A percentile compares a stretch with the other conserved stretches of the same genome.
These are phyloP conservation scores for Monochamus alternatus DNA, from an alignment of 2,888 invertebrate genomes.

Conservation along the genomic window DNA sequence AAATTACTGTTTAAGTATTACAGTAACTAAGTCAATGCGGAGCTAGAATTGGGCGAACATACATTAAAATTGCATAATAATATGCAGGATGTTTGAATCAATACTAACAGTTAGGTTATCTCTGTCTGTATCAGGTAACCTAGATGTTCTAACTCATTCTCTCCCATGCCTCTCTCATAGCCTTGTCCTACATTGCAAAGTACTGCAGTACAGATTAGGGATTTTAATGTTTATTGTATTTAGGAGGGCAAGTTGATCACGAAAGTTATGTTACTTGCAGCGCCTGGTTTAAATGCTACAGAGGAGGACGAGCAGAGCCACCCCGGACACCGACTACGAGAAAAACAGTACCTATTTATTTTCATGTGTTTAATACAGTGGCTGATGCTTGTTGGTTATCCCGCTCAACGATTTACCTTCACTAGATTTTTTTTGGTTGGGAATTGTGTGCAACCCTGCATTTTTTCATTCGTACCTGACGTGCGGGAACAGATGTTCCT, in stretches of 20 bases:
- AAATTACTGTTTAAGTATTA: constrained; percentile 36
- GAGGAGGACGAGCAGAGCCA: constrained; percentile 63
- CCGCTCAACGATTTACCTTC: constrained; percentile 72
- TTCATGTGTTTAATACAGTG: constrained; percentile 72
- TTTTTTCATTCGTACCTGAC: constrained; percentile 33
- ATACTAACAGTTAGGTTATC: constrained; percentile 68
- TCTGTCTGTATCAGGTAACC: constrained; percentile 66
- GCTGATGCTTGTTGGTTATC: constrained; percentile 73
- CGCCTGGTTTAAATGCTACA: constrained; percentile 66
- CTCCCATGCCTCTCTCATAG: constrained; percentile 65
- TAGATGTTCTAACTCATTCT: constrained; percentile 67
- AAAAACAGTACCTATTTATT: constrained; percentile 72
- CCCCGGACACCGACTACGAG: constrained; percentile 63
- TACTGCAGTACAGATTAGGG: constrained; percentile 66
- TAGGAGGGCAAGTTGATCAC: constrained; percentile 69
- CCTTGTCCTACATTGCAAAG: constrained; percentile 71
- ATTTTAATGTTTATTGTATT: constrained; percentile 62
- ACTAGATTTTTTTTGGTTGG: constrained; percentile 71
- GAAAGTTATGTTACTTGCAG: constrained; percentile 71
- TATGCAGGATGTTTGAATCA: constrained; percentile 70
- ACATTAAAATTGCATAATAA: constrained; percentile 65
- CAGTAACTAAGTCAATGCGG: constrained; percentile 38
- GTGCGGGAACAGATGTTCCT: constrained; percentile 27
- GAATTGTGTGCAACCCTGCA: constrained; percentile 68
- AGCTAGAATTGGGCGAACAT: constrained; percentile 51